Base-by-base conservation (phyloP, 1,140 invertebrate species). In the Heterodera schachtii region DNA sequence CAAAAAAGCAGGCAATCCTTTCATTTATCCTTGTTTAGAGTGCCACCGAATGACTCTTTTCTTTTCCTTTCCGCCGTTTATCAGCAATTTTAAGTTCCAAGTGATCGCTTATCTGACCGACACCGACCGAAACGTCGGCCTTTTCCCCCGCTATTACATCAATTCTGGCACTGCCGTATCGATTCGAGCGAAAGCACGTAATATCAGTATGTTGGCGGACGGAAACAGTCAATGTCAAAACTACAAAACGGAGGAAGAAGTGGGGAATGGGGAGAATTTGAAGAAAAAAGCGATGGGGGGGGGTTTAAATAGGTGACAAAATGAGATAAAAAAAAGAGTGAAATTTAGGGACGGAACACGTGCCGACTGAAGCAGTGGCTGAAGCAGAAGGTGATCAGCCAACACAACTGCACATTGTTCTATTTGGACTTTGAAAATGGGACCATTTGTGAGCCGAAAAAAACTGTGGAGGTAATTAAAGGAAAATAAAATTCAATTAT, bases 351-450 rank as follows among this genome's bases (percentile, higher is more conserved):
- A 11, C 13, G 64, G 3, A 69, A 43, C n/a, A 44, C 78, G 21
- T 79, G 78, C 44, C 44, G 69, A 66, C n/a, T 79, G 44, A 31
- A 44, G 46, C 41, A 49, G 46, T 88, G 87, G 87, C 77, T 88
- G 64, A 43, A 78, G 11, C 77, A 80, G 7, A 88, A 90, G 60
- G 83, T 88, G 16, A 74, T 88, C 46, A 75, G 83, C 66, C 88
- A 84, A 41, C 90, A 83, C 66, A 90, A 90, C 66, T 88, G 87
- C 57, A 88, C 86, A 16, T 70, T 88, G 3, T 82, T 83, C 21
- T 88, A 88, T 75, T 71, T 88, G 31, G 49, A 67, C 41, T 78
- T 52, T 43, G 46, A 46, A n/a, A 47, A 82, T 78, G 49, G 80
- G 16, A 78, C 78, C 21, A 73, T 76, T 60, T 86, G 87, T 57